Percentiles rank a stretch among this genome's conserved stretches.
These are phyloP conservation scores for Melanerpes formicivorus DNA, from an alignment of 2,113 vertebrate genomes.

Conservation along the genomic window DNA sequence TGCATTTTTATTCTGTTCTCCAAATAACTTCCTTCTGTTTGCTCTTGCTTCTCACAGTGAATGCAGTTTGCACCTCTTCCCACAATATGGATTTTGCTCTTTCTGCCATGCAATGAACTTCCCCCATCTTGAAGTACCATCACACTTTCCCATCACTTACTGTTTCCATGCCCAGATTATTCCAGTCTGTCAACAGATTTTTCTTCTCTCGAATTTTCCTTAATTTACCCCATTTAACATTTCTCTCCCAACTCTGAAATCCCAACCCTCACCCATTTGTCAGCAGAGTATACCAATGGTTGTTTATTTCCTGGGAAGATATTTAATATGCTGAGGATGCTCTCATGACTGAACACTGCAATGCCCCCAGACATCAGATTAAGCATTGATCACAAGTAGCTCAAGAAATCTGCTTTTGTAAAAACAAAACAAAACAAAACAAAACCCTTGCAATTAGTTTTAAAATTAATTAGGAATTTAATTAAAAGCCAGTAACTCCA, in stretches of 20 bases:
- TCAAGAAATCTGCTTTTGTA: conserved; percentile 45
- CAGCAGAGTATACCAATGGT: background rate
- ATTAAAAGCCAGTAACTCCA: conserved; percentile 6
- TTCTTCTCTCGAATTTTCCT: background rate
- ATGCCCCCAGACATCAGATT: background rate
- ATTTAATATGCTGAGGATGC: background rate
- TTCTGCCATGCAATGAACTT: background rate
- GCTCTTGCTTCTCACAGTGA: background rate
- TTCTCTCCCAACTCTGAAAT: background rate
- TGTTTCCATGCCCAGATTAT: background rate
- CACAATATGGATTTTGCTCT: background rate
- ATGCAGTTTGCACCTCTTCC: background rate
- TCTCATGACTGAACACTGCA: background rate
- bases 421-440: too few species aligned
- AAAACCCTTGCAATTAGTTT: conserved; percentile 29
- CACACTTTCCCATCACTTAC: background rate
- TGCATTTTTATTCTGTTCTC: background rate
- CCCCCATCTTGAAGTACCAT: background rate
- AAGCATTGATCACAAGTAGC: background rate
- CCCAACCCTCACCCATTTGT: background rate
- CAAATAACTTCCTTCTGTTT: conserved; percentile 1
- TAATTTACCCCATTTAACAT: background rate
- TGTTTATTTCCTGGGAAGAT: background rate
- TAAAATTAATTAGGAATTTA: background rate
- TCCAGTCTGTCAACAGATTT: background rate